Base-by-base conservation (phyloP, 1,140 invertebrate species). In the Prorops nasuta region DNA sequence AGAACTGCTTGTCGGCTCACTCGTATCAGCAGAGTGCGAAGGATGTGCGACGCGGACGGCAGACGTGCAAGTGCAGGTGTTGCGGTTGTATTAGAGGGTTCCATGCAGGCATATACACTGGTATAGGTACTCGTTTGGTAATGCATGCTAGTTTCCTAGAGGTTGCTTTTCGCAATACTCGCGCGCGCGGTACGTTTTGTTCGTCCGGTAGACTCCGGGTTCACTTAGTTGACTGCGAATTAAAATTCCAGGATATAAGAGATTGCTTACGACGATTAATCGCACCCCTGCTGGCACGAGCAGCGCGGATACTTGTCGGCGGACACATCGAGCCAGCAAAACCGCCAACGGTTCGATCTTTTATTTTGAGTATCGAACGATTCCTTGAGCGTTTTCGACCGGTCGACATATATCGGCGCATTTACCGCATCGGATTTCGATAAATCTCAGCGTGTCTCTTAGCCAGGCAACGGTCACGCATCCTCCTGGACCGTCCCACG, bases 251-350 rank as follows among this genome's bases (percentile, higher is more conserved):
- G 49, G 28, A 60, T 62, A 62, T 62, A 62, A 62, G 59, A 60
- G 62, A 64, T 64, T 64, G 62, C 62, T 64, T 64, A 63, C 60
- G 62, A 64, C 62, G 62, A 64, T 64, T 64, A 64, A 64, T 64
- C 60, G 62, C 62, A 64, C 60, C 62, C 62, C 62, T 64, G 62
- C 62, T 64, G 62, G 34, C 55, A 57, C 49, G 50, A 36, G 14
- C 47, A 24, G 15, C 44, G 8, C 44, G 19, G 24, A n/a, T 32
- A 40, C 19, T 9, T 35, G 15, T 14, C 22, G 14, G 17, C 34
- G 37, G 39, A 47, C 34, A 32, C 32, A 39, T 12, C 50, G 28
- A 8, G 24, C 21, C 42, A 36, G 32, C 48, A 47, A n/a, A n/a
- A n/a, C n/a, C n/a, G 34, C 37, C 24, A 12, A 17, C 21, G 40